Conservation (phyloP, 2,888 invertebrate genomes). For the Cerastis leucographa region DNA sequence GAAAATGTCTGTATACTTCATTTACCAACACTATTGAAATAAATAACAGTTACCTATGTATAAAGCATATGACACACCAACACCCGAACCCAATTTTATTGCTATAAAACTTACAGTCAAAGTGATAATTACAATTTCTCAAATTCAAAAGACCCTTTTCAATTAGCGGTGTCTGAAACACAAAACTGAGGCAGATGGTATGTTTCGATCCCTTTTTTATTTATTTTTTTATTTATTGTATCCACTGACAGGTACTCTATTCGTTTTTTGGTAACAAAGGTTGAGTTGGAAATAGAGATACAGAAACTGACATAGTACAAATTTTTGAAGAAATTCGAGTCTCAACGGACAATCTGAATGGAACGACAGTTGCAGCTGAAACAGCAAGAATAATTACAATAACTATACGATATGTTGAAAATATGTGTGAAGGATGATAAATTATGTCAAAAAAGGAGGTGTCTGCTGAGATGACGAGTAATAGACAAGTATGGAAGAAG, state of each 20-base stretch:
- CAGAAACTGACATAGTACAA: background rate
- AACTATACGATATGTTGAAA: background rate
- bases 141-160: conserved; percentile 70
- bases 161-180: conserved; percentile 79
- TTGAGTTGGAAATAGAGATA: background rate
- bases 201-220: conserved; percentile 64
- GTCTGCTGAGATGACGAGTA: too few species aligned
- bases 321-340: background rate
- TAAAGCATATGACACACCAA: background rate
- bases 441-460: too few species aligned
- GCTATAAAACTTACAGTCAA: conserved; percentile 32
- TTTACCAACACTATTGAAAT: background rate
- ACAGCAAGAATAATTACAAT: background rate
- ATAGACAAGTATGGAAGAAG: too few species aligned
- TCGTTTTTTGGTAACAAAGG: conserved; percentile 5
- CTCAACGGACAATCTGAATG: background rate
- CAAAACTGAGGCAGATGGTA: conserved; percentile 69
- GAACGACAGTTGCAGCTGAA: background rate
- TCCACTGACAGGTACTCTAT: conserved; percentile 76
- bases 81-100: conserved; percentile 14
- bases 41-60: background rate
- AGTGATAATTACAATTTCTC: conserved; percentile 62
- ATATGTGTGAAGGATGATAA: too few species aligned
- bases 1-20: background rate
- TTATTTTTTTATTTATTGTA: conserved; percentile 71